These are phyloP conservation scores for Lathamus discolor DNA, from an alignment of 2,113 vertebrate species.

Conservation along the genomic window DNA sequence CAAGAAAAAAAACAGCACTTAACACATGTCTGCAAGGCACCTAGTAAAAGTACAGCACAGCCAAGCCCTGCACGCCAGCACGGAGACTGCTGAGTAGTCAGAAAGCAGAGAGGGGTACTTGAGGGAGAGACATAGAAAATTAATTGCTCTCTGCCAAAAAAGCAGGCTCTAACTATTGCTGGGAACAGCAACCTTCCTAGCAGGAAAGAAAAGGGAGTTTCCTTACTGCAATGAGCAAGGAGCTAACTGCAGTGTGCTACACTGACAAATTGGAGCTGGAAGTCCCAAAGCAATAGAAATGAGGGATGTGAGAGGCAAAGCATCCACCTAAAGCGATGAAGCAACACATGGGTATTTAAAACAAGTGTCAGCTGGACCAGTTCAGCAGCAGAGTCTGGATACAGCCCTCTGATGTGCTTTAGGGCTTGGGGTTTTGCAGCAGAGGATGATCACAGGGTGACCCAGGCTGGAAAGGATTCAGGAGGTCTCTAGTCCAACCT, in stretches of 20 bases:
- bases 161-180: neutral
- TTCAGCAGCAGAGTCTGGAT: neutral
- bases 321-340: neutral
- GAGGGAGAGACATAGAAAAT: neutral
- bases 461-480: neutral
- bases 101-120: neutral
- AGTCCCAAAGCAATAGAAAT: neutral
- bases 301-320: neutral
- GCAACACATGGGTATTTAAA: neutral
- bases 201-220: neutral
- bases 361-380: neutral
- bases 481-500: neutral
- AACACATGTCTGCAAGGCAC: neutral
- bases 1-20: neutral
- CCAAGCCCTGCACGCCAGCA: neutral
- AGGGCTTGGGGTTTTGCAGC: neutral
- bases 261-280: neutral
- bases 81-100: neutral
- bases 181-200: neutral
- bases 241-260: neutral
- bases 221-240: neutral
- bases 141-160: slow-evolving; percentile 10
- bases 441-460: neutral
- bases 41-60: neutral
- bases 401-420: neutral